Conservation (phyloP, 2,113 vertebrate species). For the Vulpes ferrilata region DNA sequence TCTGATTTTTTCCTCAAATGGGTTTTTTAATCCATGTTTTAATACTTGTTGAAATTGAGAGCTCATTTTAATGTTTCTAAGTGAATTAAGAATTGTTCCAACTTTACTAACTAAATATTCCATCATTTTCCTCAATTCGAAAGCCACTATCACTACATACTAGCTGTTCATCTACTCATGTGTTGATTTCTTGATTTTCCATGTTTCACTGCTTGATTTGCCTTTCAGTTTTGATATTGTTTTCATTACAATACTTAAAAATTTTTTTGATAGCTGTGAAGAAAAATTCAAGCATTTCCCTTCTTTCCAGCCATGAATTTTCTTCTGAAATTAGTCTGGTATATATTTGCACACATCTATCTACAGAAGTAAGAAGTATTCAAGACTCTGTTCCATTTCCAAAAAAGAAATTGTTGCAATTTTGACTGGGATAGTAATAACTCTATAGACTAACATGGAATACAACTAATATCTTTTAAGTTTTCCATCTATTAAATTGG, state of each 20-base stretch:
- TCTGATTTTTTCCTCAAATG: background rate
- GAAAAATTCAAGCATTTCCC: background rate
- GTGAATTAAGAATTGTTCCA: background rate
- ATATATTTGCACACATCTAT: background rate
- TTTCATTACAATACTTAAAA: background rate
- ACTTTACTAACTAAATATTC: background rate
- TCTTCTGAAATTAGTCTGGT: background rate
- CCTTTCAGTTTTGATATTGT: background rate
- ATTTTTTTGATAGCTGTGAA: background rate
- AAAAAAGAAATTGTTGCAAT: background rate
- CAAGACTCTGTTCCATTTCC: background rate
- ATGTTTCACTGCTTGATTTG: background rate
- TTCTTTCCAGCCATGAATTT: background rate
- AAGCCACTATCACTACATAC: background rate
- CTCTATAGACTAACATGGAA: background rate
- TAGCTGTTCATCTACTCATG: background rate
- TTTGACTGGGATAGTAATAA: background rate
- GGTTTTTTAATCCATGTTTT: background rate
- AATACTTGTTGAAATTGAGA: background rate
- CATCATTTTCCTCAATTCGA: background rate
- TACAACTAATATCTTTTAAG: background rate
- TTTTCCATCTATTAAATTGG: background rate
- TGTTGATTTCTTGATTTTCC: slow-evolving; percentile 4
- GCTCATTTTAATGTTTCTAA: background rate
- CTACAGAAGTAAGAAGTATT: background rate